Percentiles rank a stretch among this genome's conserved stretches.
These are phyloP conservation scores for Drosophila atripex DNA, from an alignment of 2,888 invertebrate genomes.

Conservation along the genomic window DNA sequence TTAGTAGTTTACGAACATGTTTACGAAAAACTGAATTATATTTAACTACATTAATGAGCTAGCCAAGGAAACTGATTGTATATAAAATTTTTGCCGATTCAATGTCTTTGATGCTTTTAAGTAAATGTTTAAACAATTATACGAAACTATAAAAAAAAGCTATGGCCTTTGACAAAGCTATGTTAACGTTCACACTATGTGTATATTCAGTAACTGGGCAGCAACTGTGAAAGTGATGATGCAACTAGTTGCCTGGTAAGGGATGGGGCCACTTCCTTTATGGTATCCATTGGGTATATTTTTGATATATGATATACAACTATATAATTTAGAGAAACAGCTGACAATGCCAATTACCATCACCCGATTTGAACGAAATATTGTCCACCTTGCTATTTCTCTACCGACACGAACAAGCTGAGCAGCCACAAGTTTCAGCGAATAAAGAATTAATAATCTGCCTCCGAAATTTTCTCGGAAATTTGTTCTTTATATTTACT, in stretches of 20 bases:
- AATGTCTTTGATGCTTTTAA: background rate
- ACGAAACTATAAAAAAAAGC: background rate
- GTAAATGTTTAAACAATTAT: background rate
- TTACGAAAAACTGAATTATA: background rate
- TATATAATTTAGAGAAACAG: constrained; percentile 11
- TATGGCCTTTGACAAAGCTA: constrained; percentile 20
- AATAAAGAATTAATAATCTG: constrained; percentile 3
- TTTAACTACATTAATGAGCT: background rate
- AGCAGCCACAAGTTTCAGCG: background rate
- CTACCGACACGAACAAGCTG: constrained; percentile 10
- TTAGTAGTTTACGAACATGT: too few relatives aligned
- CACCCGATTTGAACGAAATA: background rate
- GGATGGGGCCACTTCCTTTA: constrained; percentile 23
- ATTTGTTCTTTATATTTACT: constrained; percentile 24
- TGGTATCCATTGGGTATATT: background rate
- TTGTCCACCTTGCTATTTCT: constrained; percentile 12
- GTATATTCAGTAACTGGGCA: constrained; percentile 21
- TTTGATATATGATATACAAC: background rate
- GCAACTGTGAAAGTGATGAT: constrained; percentile 33
- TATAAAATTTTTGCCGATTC: background rate
- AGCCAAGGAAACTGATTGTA: background rate
- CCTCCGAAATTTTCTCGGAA: background rate
- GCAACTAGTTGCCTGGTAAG: constrained; percentile 31
- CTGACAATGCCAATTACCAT: constrained; percentile 16
- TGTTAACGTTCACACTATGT: constrained; percentile 29